phyloP scores from a whole-genome alignment of 2,113 vertebrate genomes.

The Sitta europaea region DNA sequence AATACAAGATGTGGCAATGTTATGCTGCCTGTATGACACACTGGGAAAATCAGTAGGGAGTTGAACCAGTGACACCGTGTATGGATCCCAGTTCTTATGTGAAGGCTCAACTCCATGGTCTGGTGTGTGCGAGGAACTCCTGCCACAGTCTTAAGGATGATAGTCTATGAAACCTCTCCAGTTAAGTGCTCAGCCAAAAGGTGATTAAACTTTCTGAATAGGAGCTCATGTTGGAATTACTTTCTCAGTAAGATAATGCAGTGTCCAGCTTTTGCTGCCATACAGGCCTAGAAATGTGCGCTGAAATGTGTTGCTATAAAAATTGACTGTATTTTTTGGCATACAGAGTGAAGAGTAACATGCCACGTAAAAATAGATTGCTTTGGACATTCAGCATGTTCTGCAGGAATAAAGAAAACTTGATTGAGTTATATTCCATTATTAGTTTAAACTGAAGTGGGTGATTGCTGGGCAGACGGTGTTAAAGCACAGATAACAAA shows the following conservation, averaged over 20 bases:
- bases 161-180: not conserved
- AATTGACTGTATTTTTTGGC: not conserved
- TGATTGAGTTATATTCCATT: not conserved
- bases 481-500: not conserved
- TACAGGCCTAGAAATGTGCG: not conserved
- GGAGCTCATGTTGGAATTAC: not conserved
- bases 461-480: not conserved
- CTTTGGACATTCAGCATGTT: not conserved
- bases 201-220: not conserved
- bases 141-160: not conserved
- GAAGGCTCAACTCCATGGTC: not conserved
- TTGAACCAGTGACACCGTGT: rapidly evolving
- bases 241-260: not conserved
- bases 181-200: rapidly evolving
- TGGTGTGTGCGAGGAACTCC: not conserved
- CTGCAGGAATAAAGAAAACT: not conserved
- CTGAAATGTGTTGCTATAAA: not conserved
- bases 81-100: not conserved
- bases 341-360: not conserved
- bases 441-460: constrained; percentile 2
- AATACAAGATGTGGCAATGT: not conserved
- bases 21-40: not conserved
- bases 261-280: not conserved
- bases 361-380: not conserved
- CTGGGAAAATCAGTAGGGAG: not conserved